phyloP scores from a whole-genome alignment of 2,888 invertebrate genomes.

The Caradrina clavipalpis region DNA sequence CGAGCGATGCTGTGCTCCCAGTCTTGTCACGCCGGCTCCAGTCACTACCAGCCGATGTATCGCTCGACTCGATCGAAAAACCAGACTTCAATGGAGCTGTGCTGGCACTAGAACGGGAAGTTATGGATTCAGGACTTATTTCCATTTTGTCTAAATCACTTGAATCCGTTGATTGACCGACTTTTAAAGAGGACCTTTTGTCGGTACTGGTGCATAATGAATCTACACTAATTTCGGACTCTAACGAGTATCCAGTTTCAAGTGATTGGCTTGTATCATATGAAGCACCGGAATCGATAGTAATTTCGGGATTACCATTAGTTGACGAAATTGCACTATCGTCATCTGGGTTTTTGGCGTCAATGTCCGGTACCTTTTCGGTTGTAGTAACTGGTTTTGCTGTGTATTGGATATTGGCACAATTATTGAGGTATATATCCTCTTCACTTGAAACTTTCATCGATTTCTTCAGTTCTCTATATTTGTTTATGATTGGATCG shows the following conservation, averaged over 20 bases:
- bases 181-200: conserved; percentile 91
- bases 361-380: conserved; percentile 82
- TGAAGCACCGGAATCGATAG: conserved; percentile 85
- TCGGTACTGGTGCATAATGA: conserved; percentile 90
- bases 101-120: conserved; percentile 88
- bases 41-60: conserved; percentile 92
- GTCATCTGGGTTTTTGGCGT: conserved; percentile 87
- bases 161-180: conserved; percentile 93
- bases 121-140: conserved; percentile 89
- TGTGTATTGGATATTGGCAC: conserved; percentile 85
- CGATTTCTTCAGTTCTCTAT: conserved; percentile 86
- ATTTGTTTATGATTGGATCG: conserved; percentile 88
- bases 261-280: conserved; percentile 88
- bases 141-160: conserved; percentile 92
- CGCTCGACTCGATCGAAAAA: conserved; percentile 92
- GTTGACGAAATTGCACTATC: conserved; percentile 87
- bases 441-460: conserved; percentile 87
- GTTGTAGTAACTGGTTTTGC: conserved; percentile 77
- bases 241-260: conserved; percentile 89
- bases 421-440: conserved; percentile 86
- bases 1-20: conserved; percentile 91
- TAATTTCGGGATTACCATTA: conserved; percentile 89
- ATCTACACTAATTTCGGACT: conserved; percentile 91
- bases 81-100: conserved; percentile 90
- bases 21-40: conserved; percentile 91